Base-by-base conservation (phyloP, 1,140 invertebrate genomes). In the Zaprionus africanus region DNA sequence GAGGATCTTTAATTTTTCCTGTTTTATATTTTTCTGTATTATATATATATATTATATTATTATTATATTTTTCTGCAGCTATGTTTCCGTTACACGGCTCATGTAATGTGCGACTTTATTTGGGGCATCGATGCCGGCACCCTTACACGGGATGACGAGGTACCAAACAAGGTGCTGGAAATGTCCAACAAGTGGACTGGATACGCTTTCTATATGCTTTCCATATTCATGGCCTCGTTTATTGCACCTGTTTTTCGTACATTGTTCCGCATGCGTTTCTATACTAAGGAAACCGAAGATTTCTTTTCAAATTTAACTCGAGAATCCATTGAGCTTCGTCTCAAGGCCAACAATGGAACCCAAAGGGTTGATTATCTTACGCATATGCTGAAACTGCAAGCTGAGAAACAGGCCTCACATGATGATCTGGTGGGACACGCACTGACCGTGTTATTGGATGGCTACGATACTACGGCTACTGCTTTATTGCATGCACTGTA, bases 341-440 rank as follows among this genome's bases (percentile, higher is more conserved):
- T 87, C 5, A 73, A 79, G 12, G 78, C 93, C 95, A 22, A 84
- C 93, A 7, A 91, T 79, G 26, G 93, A 4, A 1, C 70, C 49
- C 24, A 60, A 2, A 85, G 92, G 1, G 81, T 73, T 9, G 93
- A 93, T 73, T 93, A 92, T 51, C 63, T 93, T 0, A 87, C 93
- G 4, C 78, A 93, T 62, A 31, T 94, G 56, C 67, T 93, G 22
- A 76, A 92, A 13, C 57, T 94, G 53, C 79, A 81, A 4, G 79
- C 91, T 63, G 93, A 86, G 61, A 92, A 82, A 82, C 91, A 92
- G 65, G 93, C 94, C n/a, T 90, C 88, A 0, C 94, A 94, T 9
- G 93, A 94, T 26, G 94, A 95, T 80, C 93, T 97, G 4, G 91
- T 95, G 38, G 93, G 94, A 4, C 94, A 95, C 84, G 91, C 93